Base-by-base conservation (phyloP, 2,113 vertebrate species). In the Mobula birostris region DNA sequence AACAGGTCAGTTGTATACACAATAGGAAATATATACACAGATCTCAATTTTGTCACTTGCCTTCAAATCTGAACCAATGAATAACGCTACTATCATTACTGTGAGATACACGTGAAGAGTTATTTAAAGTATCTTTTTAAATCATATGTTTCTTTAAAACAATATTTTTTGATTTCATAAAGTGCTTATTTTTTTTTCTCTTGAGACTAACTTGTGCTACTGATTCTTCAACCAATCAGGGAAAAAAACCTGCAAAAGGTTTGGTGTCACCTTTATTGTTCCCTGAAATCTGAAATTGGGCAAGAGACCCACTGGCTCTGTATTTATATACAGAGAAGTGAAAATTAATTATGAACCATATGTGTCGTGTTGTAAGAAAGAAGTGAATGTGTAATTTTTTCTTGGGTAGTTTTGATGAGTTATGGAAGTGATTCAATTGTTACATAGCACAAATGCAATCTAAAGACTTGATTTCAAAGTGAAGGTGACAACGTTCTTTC, bases 101-200 rank as follows among this genome's bases (percentile, higher is more conserved):
- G 21, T 32, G 27, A 36, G 15, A 32, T 90, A 15, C 85, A 68
- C 6, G 7, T 68, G 29, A 61, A 90, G 32, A 66, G 12, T 36
- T 90, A 66, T 90, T 90, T 32, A 32, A 90, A 90, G 85, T 68
- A 12, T 90, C 21, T 90, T 66, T 90, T 68, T 19, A 63, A 90
- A 63, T 66, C 14, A 24, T 88, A n/a, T 66, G 29, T 90, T 90
- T 66, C 61, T 90, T 70, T n/a, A 58, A 40, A 68, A 90, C 15
- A 17, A 32, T 90, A 32, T 19, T n/a, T 32, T 88, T 88, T 88
- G 56, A 27, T 29, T 88, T 88, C 15, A 48, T 29, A 61, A 58
- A 63, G 61, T 58, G 17, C 85, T 66, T 7, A 6, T 66, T 66
- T 63, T 15, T 15, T 29, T 6, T 27, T 68, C 32, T 68, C 32